These are phyloP conservation scores for Cotesia glomerata DNA, from an alignment of 1,140 invertebrate species.

Conservation along the genomic window DNA sequence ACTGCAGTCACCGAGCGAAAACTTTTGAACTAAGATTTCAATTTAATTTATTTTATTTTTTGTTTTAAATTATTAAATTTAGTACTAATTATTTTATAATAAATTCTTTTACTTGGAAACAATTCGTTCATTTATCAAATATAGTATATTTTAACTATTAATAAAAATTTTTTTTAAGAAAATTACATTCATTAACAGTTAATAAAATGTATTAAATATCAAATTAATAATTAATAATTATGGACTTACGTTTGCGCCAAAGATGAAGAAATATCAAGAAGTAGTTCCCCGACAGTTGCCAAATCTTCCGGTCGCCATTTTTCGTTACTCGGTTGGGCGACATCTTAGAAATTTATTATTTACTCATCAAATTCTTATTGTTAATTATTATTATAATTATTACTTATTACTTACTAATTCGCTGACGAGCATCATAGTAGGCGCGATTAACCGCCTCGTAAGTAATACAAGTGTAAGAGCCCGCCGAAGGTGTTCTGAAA, in stretches of 20 bases:
- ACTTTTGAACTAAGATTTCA: too few species aligned
- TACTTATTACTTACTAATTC: constrained; percentile 74
- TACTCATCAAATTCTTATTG: not conserved
- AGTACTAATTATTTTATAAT: too few species aligned
- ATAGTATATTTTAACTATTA: too few species aligned
- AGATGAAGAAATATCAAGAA: constrained; percentile 84
- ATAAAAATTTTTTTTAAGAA: not conserved
- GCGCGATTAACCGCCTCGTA: constrained; percentile 90
- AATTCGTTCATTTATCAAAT: too few species aligned
- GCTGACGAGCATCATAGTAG: constrained; percentile 83
- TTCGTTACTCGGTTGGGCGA: constrained; percentile 72
- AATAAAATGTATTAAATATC: not conserved
- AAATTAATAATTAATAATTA: not conserved
- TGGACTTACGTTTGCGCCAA: constrained; percentile 77
- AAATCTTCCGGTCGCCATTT: constrained; percentile 79
- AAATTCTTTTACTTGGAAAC: too few species aligned
- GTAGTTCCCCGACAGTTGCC: constrained; percentile 82
- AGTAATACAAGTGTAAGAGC: constrained; percentile 84
- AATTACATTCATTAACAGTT: not conserved
- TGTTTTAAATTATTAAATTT: too few species aligned
- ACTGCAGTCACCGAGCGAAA: too few species aligned
- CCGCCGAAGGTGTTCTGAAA: constrained; percentile 70
- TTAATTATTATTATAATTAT: constrained; percentile 9
- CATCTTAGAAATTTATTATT: constrained; percentile 62
- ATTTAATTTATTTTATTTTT: too few species aligned